Evolutionary conservation across 53 echinoderm and acorn worm species (phyloP).

Genomic region (Stichopus horrens): DNA sequence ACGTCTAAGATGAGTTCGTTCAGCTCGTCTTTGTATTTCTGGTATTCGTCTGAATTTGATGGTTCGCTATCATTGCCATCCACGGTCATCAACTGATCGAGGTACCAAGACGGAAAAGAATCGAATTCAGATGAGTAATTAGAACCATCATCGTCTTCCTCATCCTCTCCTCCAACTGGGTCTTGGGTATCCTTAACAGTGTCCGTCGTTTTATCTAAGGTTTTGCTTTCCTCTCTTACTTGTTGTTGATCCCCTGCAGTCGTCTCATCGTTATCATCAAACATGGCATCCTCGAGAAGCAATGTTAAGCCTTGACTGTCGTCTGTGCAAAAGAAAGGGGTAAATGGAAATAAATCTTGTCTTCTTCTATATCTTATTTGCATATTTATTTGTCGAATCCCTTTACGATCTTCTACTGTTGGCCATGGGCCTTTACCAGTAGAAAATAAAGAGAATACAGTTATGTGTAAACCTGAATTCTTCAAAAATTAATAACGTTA

Average conservation of each 20-base stretch:
- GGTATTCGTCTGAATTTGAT: background rate
- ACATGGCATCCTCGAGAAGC: too few relatives aligned
- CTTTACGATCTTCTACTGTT: too few relatives aligned
- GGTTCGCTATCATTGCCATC: slow-evolving; percentile 1
- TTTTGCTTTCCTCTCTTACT: background rate
- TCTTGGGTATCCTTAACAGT: background rate
- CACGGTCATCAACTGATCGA: background rate
- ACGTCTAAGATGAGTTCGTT: slow-evolving; percentile 23
- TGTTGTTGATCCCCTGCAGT: background rate
- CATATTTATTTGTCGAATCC: too few relatives aligned
- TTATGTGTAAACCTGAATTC: too few relatives aligned
- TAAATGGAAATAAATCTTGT: too few relatives aligned
- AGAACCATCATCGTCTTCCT: background rate
- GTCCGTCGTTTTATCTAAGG: background rate
- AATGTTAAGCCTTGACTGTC: too few relatives aligned
- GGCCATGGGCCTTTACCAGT: too few relatives aligned
- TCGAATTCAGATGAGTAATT: background rate
- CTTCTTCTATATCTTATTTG: too few relatives aligned
- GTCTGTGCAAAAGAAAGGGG: too few relatives aligned
- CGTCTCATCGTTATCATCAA: too few relatives aligned
- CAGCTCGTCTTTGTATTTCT: slow-evolving; percentile 18
- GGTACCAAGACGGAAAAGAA: slow-evolving; percentile 29
- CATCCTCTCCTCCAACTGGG: background rate
- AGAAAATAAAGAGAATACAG: too few relatives aligned
- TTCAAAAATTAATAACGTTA: too few relatives aligned